These are phyloP conservation scores for Marronus borbonicus DNA, from an alignment of 2,888 invertebrate species.

Conservation along the genomic window DNA sequence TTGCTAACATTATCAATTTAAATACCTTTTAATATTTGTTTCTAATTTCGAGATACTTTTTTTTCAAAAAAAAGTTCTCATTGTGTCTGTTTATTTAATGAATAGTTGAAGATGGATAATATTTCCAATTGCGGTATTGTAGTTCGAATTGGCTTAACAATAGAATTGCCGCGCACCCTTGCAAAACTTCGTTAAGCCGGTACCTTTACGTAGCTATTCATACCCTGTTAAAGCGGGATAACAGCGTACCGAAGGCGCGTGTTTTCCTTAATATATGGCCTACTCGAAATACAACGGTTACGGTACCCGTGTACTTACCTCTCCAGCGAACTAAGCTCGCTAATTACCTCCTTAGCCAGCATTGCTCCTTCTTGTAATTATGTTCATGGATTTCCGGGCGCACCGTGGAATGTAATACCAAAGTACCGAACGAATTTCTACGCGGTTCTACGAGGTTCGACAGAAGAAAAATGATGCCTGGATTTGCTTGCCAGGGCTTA, in stretches of 20 bases:
- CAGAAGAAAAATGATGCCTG: background rate
- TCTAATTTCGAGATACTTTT: no score
- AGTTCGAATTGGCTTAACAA: constrained; percentile 39
- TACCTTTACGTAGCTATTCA: background rate
- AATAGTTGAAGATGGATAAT: constrained; percentile 6
- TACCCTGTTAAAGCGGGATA: background rate
- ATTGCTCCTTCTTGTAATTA: constrained; percentile 32
- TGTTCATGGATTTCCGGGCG: constrained; percentile 9
- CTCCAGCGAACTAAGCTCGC: constrained; percentile 14
- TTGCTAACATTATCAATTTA: no score
- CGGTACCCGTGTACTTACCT: background rate
- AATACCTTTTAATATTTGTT: no score
- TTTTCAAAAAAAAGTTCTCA: no score
- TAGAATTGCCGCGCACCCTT: constrained; percentile 6
- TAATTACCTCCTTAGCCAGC: constrained; percentile 36
- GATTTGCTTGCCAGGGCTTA: background rate
- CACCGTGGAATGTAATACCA: background rate
- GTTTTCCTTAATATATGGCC: constrained; percentile 25
- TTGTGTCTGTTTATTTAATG: no score
- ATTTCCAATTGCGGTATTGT: constrained; percentile 28
- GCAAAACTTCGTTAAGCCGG: background rate
- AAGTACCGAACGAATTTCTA: constrained; percentile 3
- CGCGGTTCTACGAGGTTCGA: no score
- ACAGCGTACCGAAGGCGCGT: background rate
- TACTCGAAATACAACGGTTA: constrained; percentile 10